Evolutionary conservation across 2,113 vertebrate genomes (phyloP), one percentile per base, ranked within the genome.

Genomic region (Thamnaconus septentrionalis): DNA sequence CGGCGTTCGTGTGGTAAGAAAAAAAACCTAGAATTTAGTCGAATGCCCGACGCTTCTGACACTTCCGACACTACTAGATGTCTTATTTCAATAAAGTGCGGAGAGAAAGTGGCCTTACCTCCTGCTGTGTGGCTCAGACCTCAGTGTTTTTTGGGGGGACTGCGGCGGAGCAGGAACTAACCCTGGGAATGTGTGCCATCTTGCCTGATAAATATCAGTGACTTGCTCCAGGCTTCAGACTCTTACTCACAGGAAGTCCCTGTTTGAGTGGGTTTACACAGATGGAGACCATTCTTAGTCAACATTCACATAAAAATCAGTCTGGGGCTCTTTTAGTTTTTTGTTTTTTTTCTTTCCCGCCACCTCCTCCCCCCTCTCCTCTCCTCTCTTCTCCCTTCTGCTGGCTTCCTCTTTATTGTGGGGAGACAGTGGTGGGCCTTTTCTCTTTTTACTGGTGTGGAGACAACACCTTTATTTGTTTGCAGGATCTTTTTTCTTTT

Each of bases 211-310:
- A 71, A 76, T 82, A 80, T 86, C 76, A 64, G 78, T 63, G 68
- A 82, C 75, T 82, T 41, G 79, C 85, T 87, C 73, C 78, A 78
- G 83, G 86, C 85, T 70, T 70, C 82, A 81, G 81, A 82, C 80
- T 71, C 79, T 87, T 86, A 86, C 78, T 86, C 80, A 87, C 81
- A 85, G 86, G 86, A 88, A 89, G 87, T 85, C 61, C 69, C 79
- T 77, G 82, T 79, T 84, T 80, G 48, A 68, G 86, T 78, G 49
- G 72, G 87, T 89, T 88, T 87, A 82, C 85, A 90, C 90, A 91
- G 85, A 89, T 90, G 85, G 86, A 89, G 83, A 61, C 75, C 85
- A 85, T 80, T 82, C 84, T 88, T 75, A 70, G 79, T 87, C 87
- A 88, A 86, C 81, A 67, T 65, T 82, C 83, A 86, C 81, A 82